Percentiles rank a stretch among this genome's conserved stretches.
phyloP scores from a whole-genome alignment of 2,888 invertebrate genomes.

The Tetragnatha montana region DNA sequence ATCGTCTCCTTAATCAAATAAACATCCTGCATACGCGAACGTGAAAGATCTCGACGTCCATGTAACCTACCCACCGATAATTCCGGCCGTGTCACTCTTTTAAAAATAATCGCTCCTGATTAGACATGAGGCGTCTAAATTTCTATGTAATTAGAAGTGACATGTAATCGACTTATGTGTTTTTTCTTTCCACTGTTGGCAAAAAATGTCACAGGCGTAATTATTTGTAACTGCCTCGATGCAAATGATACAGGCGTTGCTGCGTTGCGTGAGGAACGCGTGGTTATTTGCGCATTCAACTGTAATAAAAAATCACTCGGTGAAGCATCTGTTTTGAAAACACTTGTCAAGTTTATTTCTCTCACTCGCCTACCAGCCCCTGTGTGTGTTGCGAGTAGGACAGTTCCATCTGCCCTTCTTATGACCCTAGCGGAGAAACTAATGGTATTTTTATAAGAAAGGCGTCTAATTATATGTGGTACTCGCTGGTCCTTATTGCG shows the following conservation, averaged over 20 bases:
- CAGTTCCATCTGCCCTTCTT: conserved; percentile 36
- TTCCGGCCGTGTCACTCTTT: conserved; percentile 16
- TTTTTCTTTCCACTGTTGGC: conserved; percentile 35
- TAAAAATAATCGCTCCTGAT: conserved; percentile 48
- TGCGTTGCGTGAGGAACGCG: conserved; percentile 55
- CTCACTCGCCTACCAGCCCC: conserved; percentile 24
- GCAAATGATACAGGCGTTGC: conserved; percentile 65
- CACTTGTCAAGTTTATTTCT: conserved; percentile 26
- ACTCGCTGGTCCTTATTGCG: neutral
- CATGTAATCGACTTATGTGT: conserved; percentile 37
- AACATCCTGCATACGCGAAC: conserved; percentile 27
- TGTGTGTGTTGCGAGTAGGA: neutral
- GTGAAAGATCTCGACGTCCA: neutral
- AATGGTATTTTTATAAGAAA: conserved; percentile 3
- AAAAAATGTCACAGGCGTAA: conserved; percentile 47
- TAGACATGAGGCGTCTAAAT: conserved; percentile 47
- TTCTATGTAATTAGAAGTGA: conserved; percentile 42
- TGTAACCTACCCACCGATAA: conserved; percentile 23
- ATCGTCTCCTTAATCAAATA: conserved; percentile 29
- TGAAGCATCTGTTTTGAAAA: conserved; percentile 45
- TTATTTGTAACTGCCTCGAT: conserved; percentile 45
- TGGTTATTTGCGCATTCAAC: conserved; percentile 47
- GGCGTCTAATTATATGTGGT: neutral
- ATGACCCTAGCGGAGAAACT: conserved; percentile 9
- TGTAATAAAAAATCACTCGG: conserved; percentile 6